Evolutionary conservation across 2,888 invertebrate species (phyloP).

Genomic region (Drosophila basisetae): DNA sequence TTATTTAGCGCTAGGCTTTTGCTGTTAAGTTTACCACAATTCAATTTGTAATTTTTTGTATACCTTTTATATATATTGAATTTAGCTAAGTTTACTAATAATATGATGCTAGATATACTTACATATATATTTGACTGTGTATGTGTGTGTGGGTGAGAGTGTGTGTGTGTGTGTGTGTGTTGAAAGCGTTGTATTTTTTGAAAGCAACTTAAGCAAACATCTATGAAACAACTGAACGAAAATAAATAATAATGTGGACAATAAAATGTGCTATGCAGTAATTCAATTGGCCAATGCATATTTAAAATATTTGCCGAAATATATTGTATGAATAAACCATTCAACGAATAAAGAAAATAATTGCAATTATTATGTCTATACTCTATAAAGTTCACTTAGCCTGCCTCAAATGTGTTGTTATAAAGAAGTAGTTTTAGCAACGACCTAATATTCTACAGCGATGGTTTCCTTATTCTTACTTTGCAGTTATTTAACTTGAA

Average conservation of each 20-base stretch:
- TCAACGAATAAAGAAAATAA: constrained; percentile 10
- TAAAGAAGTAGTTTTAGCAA: neutral
- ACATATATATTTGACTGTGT: constrained; percentile 3
- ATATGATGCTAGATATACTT: constrained; percentile 20
- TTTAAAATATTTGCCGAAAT: constrained; percentile 23
- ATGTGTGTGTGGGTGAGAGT: neutral
- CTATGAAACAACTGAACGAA: neutral
- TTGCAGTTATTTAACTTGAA: no score
- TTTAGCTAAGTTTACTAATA: constrained; percentile 9
- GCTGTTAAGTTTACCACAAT: constrained; percentile 69
- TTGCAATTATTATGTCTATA: neutral
- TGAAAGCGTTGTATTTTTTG: constrained; percentile 70
- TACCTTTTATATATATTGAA: constrained; percentile 5
- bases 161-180: constrained; percentile 24
- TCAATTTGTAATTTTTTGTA: constrained; percentile 57
- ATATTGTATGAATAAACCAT: constrained; percentile 25
- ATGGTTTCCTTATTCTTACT: neutral
- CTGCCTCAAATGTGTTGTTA: neutral
- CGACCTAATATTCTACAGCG: neutral
- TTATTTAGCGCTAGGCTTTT: constrained; percentile 56
- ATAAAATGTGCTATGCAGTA: constrained; percentile 66
- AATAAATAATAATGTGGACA: constrained; percentile 57
- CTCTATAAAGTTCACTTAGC: neutral
- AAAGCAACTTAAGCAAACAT: constrained; percentile 55
- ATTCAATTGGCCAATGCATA: constrained; percentile 25